Conservation (phyloP, 1,140 invertebrate genomes). For the Drosophila neocordata region DNA sequence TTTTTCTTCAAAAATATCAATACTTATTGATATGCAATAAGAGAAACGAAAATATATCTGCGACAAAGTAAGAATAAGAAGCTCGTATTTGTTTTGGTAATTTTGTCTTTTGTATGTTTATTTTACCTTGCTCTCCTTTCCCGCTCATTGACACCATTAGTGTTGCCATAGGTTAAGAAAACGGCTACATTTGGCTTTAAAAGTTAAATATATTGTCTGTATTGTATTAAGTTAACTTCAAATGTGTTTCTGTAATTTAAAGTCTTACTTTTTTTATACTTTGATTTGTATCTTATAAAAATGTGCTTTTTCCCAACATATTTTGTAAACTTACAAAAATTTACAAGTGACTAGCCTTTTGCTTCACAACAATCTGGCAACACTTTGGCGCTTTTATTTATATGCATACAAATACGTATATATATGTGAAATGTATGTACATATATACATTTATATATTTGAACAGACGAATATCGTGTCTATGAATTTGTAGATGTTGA, state of each 20-base stretch:
- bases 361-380: conserved; percentile 50
- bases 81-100: neutral
- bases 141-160: conserved; percentile 35
- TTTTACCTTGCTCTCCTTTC: conserved; percentile 23
- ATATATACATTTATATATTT: conserved; percentile 27
- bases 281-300: too few species aligned
- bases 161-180: conserved; percentile 16
- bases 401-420: conserved; percentile 39
- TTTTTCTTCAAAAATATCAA: too few species aligned
- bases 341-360: conserved; percentile 26
- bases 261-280: too few species aligned
- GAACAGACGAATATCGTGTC: conserved; percentile 56
- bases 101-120: conserved; percentile 14
- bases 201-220: too few species aligned
- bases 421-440: conserved; percentile 42
- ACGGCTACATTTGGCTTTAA: neutral
- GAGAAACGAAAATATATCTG: neutral
- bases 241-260: too few species aligned
- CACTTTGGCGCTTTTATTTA: conserved; percentile 64
- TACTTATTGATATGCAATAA: neutral
- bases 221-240: too few species aligned
- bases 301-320: neutral
- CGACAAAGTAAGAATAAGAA: conserved; percentile 1
- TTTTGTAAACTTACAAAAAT: conserved; percentile 7
- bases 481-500: conserved; percentile 61